These are phyloP conservation scores for Sorex fumeus DNA, from an alignment of 2,113 vertebrate species.

Conservation along the genomic window DNA sequence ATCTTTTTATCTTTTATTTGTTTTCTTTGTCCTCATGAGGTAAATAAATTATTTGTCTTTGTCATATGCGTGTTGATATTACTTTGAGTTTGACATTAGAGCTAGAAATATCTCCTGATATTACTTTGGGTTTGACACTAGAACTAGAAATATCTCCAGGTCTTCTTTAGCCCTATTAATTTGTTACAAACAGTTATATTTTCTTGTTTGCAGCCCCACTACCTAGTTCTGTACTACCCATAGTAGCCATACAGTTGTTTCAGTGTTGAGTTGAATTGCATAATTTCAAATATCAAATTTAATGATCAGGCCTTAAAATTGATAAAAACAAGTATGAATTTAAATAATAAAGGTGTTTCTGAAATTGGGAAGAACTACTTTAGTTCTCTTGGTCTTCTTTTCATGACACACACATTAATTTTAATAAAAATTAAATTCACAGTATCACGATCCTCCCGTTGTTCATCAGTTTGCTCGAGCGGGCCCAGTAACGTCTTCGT, in stretches of 20 bases:
- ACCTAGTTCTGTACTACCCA: background rate
- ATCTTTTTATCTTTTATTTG: background rate
- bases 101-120: no score
- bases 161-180: background rate
- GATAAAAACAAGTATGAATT: background rate
- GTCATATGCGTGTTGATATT: background rate
- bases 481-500: no score
- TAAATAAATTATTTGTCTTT: conserved; percentile 3
- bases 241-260: background rate
- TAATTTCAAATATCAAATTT: background rate
- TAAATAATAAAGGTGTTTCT: background rate
- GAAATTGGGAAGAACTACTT: background rate
- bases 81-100: no score
- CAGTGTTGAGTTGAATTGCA: background rate
- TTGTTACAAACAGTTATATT: background rate
- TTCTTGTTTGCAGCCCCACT: background rate
- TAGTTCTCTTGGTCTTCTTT: background rate
- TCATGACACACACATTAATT: background rate
- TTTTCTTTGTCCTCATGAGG: background rate
- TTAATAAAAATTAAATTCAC: no score
- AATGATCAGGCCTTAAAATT: background rate
- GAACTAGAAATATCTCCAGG: background rate
- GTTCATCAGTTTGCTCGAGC: no score
- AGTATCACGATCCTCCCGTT: no score
- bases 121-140: background rate